Evolutionary conservation across 2,797 vertebrate genomes (phyloP), one percentile per base, ranked within the genome.

Genomic region (Semaprochilodus insignis): DNA sequence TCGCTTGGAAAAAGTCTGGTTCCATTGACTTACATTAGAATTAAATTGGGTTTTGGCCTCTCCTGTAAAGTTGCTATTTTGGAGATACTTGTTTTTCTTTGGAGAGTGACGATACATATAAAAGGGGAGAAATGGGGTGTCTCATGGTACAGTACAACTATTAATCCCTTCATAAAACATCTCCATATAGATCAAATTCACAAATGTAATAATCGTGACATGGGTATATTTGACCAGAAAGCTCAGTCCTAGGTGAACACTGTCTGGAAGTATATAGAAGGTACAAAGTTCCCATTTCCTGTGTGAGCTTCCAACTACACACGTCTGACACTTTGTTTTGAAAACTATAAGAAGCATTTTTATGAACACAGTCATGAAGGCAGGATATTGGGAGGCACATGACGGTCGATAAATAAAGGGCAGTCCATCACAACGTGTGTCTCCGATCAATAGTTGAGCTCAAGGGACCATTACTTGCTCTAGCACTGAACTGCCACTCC

Each of bases 381-480:
- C 81, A 82, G 88, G 91, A 91, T 89, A 92, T 89, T 90, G 89
- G 88, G 86, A 86, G 82, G 84, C 83, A 91, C 91, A 94, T 93
- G 91, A 93, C 90, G 69, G 90, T 80, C 51, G 80, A 75, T 85
- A 89, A 85, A 91, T 90, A 92, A 91, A 91, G 92, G 90, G 57
- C 90, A 91, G 93, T 94, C 93, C 91, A 91, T 94, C 90, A 91
- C 88, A 60, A 87, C 80, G 90, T 89, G 89, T 89, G 88, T 89
- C 92, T 90, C 81, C 84, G 85, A 87, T 91, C 88, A 87, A 92
- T 91, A 90, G 91, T 44, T 71, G 52, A 71, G 66, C 81, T 72
- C 81, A 91, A 87, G 81, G 90, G 81, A 85, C 88, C 89, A 94
- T 94, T 93, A 93, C 91, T 95, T 92, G 94, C 88, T 89, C 88